Base-by-base conservation (phyloP, 1,140 invertebrate species). In the Saccostrea cuccullata region DNA sequence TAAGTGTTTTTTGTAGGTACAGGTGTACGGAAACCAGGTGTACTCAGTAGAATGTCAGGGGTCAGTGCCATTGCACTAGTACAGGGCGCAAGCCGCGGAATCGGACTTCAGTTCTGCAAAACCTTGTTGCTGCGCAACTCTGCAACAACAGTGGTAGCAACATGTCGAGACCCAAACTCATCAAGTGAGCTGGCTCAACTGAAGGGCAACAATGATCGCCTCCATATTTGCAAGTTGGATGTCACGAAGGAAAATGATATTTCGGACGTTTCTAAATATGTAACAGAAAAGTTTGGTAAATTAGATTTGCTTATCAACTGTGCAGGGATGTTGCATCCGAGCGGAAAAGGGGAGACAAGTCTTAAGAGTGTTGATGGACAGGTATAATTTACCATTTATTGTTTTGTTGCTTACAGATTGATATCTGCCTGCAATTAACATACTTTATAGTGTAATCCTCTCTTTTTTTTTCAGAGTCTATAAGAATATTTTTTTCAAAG, bases 291-390 rank as follows among this genome's bases (percentile, higher is more conserved):
- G 3, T 91, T 88, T 88, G 93, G 91, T 56, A 89, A 87, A 73
- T 70, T 94, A 17, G 94, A 94, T 64, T 87, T 94, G 20, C 89
- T 94, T 13, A 91, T 94, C 58, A 94, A 94, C 88, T 93, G 89
- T 40, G 92, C 92, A 40, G 94, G 91, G 13, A 93, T 94, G 30
- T 88, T 94, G 17, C 94, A 94, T 90, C 93, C 94, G 4, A 89
- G 87, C 60, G 94, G 94, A 17, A 90, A 88, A 84, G 94, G 94
- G 26, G 94, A 94, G 82, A 94, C 94, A 30, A 94, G 94, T 85
- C 88, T 94, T 30, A 91, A 87, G 82, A 93, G 94, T 87, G 92
- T 94, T 6, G 90, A 88, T n/a, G 47, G 88, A 30, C 84, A 94
- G 92, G 94, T n/a, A n/a, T n/a, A n/a, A n/a, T n/a, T 94, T 90